Conservation (phyloP, 2,888 invertebrate species). For the Tanytarsus gracilentus region DNA sequence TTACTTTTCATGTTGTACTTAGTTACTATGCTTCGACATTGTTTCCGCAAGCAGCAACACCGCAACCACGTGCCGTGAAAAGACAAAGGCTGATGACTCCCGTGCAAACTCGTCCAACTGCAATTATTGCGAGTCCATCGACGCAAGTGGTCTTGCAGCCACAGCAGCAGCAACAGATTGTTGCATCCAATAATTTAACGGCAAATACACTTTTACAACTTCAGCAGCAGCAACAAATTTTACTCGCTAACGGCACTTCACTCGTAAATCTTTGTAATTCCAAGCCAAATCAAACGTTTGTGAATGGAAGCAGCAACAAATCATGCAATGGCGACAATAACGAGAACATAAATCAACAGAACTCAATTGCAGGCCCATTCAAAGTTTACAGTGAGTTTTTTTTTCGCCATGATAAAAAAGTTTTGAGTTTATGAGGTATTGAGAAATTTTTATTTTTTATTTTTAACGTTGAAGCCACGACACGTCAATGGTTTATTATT, state of each 20-base stretch:
- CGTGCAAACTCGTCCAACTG: conserved; percentile 36
- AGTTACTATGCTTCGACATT: conserved; percentile 43
- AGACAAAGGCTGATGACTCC: conserved; percentile 43
- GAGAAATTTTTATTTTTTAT: too few species aligned
- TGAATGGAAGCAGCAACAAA: neutral
- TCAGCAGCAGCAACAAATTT: conserved; percentile 36
- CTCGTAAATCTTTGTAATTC: conserved; percentile 35
- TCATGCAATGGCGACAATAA: conserved; percentile 17
- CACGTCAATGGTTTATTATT: too few species aligned
- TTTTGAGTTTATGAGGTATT: too few species aligned
- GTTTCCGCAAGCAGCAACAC: conserved; percentile 37
- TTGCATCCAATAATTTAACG: conserved; percentile 30
- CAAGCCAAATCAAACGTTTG: conserved; percentile 7
- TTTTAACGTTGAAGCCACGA: too few species aligned
- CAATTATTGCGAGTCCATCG: conserved; percentile 37
- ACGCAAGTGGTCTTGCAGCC: conserved; percentile 34
- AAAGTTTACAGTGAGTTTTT: conserved; percentile 44
- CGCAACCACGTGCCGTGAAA: conserved; percentile 42
- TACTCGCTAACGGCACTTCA: conserved; percentile 32
- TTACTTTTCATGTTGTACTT: conserved; percentile 5
- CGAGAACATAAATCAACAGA: conserved; percentile 35
- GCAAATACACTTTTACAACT: conserved; percentile 30
- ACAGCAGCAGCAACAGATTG: conserved; percentile 37
- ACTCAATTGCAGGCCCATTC: conserved; percentile 39
- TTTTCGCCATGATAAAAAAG: too few species aligned